Evolutionary conservation across 2,113 vertebrate species (phyloP), one percentile per base, ranked within the genome.

Genomic region (Scophthalmus maximus): DNA sequence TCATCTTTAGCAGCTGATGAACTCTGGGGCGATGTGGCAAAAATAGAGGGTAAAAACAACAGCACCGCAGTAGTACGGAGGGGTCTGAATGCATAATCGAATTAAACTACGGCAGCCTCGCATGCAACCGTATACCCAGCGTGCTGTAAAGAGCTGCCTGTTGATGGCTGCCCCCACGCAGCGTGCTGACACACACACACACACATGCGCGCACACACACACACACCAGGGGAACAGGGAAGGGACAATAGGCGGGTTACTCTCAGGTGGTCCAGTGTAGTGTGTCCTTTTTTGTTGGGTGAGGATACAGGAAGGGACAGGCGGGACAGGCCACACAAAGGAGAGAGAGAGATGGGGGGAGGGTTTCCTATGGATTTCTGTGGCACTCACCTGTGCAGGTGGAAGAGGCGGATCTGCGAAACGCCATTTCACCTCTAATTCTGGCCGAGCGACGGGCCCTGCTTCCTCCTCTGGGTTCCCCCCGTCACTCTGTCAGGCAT

Each of bases 321-420:
- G 62, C 75, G 62, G 68, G 76, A 79, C 81, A 81, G 83, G 77
- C 46, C 52, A 46, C 67, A 88, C 81, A 89, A 87, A 81, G 60
- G 58, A 66, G 27, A 55, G 52, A 27, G 29, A 23, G 23, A 52
- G 44, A n/a, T 18, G 50, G 27, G 27, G 27, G 46, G 32, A 75
- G 52, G 57, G 6, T 57, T 75, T 80, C 68, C 71, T 81, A 32
- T 57, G 64, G 26, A 47, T 79, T 58, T 10, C 71, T 23, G 53
- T 23, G 34, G n/a, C 53, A 85, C 91, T 89, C 78, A 92, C 91
- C 91, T 82, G 86, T 77, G 29, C 66, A 82, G 63, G 81, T 67
- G 2, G 84, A 86, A 57, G 88, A 88, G 30, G 89, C 75, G 22
- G 87, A 78, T 72, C 83, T 86, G 56, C 77, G 83, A 42, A 86